Conservation (phyloP, 1,140 invertebrate species). For the Manduca sexta region DNA sequence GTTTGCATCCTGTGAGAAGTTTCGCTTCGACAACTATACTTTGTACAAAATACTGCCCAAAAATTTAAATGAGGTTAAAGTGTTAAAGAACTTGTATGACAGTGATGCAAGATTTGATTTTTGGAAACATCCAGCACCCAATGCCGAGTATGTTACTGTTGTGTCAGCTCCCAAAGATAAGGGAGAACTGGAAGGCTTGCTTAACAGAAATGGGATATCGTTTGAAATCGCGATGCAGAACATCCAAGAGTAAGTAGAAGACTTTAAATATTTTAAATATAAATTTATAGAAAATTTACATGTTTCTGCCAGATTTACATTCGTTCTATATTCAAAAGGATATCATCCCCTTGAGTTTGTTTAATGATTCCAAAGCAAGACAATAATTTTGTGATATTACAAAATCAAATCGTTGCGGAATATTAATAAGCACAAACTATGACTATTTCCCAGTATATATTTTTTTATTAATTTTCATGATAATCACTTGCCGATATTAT, state of each 20-base stretch:
- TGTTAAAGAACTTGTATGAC: slow-evolving; percentile 37
- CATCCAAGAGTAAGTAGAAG: slow-evolving; percentile 54
- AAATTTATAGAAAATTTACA: not conserved
- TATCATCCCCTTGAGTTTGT: no score
- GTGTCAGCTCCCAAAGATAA: slow-evolving; percentile 43
- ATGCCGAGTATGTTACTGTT: slow-evolving; percentile 35
- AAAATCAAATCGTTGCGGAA: no score
- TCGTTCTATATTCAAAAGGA: no score
- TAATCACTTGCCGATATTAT: no score
- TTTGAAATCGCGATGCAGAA: slow-evolving; percentile 36
- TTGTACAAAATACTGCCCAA: slow-evolving; percentile 45
- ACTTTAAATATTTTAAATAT: no score
- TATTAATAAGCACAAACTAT: no score
- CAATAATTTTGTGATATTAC: no score
- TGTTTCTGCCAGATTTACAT: no score
- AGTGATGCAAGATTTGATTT: slow-evolving; percentile 43
- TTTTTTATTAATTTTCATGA: no score
- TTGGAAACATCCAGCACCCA: slow-evolving; percentile 34
- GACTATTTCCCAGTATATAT: no score
- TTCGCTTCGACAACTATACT: slow-evolving; percentile 46
- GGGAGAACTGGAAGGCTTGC: slow-evolving; percentile 30
- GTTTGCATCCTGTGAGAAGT: slow-evolving; percentile 23
- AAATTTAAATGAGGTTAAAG: slow-evolving; percentile 32
- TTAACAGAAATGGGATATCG: slow-evolving; percentile 30
- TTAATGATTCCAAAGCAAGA: no score